A percentile compares a stretch with the other conserved stretches of the same genome.
Conservation (phyloP, 2,797 vertebrate genomes). For the Myotis daubentonii region DNA sequence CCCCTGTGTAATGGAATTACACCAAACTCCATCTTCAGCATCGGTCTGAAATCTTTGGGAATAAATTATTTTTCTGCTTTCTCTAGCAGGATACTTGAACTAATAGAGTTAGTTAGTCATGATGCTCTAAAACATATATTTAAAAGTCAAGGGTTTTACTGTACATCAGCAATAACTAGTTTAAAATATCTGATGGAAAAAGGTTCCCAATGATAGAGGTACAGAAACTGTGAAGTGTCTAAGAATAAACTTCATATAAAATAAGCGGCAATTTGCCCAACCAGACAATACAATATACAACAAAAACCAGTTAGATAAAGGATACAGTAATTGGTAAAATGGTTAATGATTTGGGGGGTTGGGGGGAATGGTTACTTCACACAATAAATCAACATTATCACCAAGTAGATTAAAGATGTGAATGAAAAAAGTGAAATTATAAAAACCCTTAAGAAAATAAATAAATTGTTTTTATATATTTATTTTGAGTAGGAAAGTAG, state of each 20-base stretch:
- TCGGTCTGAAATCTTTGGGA: neutral
- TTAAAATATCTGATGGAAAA: conserved; percentile 11
- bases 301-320: neutral
- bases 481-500: neutral
- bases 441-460: conserved; percentile 8
- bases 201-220: neutral
- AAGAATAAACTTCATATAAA: conserved; percentile 1
- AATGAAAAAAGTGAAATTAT: conserved; percentile 2
- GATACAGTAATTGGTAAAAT: neutral
- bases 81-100: neutral
- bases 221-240: conserved; percentile 29
- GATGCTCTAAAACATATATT: neutral
- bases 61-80: conserved; percentile 34
- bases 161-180: neutral
- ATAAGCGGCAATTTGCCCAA: neutral
- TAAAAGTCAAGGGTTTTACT: conserved; percentile 2
- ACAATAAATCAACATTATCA: neutral
- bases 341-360: neutral
- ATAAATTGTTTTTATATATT: neutral
- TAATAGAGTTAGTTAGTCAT: neutral
- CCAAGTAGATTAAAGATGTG: neutral
- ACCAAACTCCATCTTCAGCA: neutral
- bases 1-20: neutral
- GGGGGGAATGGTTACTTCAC: neutral
- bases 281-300: neutral